Evolutionary conservation across 2,888 invertebrate species (phyloP).

Genomic region (Drosophila quasianomalipes): DNA sequence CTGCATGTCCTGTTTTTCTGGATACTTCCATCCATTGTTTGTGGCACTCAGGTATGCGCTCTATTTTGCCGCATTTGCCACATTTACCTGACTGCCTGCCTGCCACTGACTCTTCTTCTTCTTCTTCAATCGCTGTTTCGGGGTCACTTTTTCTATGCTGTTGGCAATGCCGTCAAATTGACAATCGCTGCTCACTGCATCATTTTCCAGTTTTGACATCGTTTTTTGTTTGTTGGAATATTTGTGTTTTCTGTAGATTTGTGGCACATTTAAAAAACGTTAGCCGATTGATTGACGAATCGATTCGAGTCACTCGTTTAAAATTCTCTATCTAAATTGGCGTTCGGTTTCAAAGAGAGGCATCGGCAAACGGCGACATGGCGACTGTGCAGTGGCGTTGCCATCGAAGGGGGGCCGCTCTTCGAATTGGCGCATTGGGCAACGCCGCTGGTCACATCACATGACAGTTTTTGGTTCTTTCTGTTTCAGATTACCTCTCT

Average conservation of each 20-base stretch:
- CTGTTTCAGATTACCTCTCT: neutral
- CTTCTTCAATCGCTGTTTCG: neutral
- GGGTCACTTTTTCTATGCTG: constrained; percentile 2
- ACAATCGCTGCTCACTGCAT: neutral
- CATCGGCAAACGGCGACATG: neutral
- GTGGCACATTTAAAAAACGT: neutral
- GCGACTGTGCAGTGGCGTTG: constrained; percentile 15
- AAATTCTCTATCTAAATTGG: neutral
- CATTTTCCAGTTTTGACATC: neutral
- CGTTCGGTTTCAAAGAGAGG: neutral
- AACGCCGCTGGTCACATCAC: constrained; percentile 7
- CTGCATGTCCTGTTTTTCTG: constrained; percentile 45
- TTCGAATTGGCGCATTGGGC: constrained; percentile 5
- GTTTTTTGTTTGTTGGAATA: neutral
- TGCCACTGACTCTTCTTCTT: neutral
- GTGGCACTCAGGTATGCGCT: constrained; percentile 13
- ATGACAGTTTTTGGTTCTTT: neutral
- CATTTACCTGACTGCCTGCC: neutral
- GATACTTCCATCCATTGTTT: constrained; percentile 9
- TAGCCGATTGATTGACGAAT: neutral
- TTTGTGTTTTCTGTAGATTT: neutral
- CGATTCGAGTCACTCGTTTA: neutral
- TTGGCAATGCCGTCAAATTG: constrained; percentile 41
- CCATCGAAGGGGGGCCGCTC: neutral
- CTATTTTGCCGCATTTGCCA: neutral